Conservation (phyloP, 1,140 invertebrate genomes). For the Dinothrombium tinctorium region DNA sequence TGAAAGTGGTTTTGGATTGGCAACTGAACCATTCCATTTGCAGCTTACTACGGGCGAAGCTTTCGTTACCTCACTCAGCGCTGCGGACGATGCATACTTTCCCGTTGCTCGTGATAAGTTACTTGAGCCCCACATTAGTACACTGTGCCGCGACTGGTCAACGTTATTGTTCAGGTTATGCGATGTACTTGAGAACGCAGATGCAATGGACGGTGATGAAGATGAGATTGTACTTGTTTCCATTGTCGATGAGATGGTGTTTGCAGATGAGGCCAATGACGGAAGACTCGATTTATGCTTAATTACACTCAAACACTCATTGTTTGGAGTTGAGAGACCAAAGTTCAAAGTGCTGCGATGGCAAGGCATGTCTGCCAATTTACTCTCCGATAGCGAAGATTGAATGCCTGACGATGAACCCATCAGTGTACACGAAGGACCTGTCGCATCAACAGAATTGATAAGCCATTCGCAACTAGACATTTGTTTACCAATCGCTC, state of each 20-base stretch:
- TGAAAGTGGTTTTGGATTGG: slow-evolving; percentile 12
- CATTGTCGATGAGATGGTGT: background rate
- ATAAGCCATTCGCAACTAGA: too few relatives aligned
- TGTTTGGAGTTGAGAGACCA: slow-evolving; percentile 2
- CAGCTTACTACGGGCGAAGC: slow-evolving; percentile 5
- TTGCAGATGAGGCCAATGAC: background rate
- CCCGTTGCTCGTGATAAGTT: background rate
- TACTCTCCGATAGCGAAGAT: background rate
- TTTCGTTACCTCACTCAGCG: background rate
- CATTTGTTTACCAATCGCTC: too few relatives aligned
- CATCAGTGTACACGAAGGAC: too few relatives aligned
- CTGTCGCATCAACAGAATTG: too few relatives aligned
- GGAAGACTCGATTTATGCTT: slow-evolving; percentile 8
- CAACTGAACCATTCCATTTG: slow-evolving; percentile 13
- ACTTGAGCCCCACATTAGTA: slow-evolving; percentile 20
- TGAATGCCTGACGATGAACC: too few relatives aligned
- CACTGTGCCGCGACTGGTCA: slow-evolving; percentile 17
- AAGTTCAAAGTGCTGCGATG: slow-evolving; percentile 5
- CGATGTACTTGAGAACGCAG: background rate
- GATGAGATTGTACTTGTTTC: background rate
- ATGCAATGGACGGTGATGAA: slow-evolving; percentile 1
- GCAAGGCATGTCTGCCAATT: background rate
- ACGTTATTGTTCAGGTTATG: slow-evolving; percentile 4
- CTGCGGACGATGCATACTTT: too few relatives aligned
- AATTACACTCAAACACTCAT: slow-evolving; percentile 9